Percentiles rank a stretch among this genome's conserved stretches.
Evolutionary conservation across 92 coral and sea anemone genomes (phyloP).

Genomic region (Phymanthus crucifer): DNA sequence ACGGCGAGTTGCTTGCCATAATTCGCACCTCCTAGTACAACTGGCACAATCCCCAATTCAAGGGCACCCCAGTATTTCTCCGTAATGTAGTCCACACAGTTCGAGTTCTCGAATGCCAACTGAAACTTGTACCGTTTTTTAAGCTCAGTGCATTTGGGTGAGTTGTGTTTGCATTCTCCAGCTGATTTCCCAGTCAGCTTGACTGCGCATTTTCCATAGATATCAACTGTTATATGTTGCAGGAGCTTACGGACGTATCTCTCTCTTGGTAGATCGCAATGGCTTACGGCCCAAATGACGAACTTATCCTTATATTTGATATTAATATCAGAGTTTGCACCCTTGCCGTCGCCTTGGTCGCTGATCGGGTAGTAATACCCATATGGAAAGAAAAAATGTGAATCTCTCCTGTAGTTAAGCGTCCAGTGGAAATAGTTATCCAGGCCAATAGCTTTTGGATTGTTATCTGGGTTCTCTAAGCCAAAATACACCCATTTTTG

Average conservation of each 20-base stretch:
- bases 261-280: slow-evolving; percentile 47
- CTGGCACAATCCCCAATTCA: slow-evolving; percentile 45
- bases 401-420: slow-evolving; percentile 36
- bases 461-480: slow-evolving; percentile 43
- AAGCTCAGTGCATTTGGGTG: slow-evolving; percentile 24
- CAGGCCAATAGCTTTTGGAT: slow-evolving; percentile 35
- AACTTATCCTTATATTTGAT: slow-evolving; percentile 30
- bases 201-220: slow-evolving; percentile 40
- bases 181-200: slow-evolving; percentile 15
- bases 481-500: slow-evolving; percentile 57
- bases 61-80: slow-evolving; percentile 64
- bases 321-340: not conserved
- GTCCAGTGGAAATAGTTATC: slow-evolving; percentile 54
- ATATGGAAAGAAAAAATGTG: slow-evolving; percentile 44
- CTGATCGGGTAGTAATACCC: slow-evolving; percentile 44
- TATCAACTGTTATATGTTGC: slow-evolving; percentile 31
- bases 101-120: slow-evolving; percentile 54
- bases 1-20: slow-evolving; percentile 33
- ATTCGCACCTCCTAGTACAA: slow-evolving; percentile 48
- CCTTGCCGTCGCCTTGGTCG: not conserved
- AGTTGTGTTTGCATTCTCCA: slow-evolving; percentile 25
- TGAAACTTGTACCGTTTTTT: slow-evolving; percentile 39
- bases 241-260: slow-evolving; percentile 38
- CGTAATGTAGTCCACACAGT: slow-evolving; percentile 52
- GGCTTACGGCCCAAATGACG: slow-evolving; percentile 43